phyloP scores from a whole-genome alignment of 2,113 vertebrate genomes.

The Cyphomyrus discorhynchus region DNA sequence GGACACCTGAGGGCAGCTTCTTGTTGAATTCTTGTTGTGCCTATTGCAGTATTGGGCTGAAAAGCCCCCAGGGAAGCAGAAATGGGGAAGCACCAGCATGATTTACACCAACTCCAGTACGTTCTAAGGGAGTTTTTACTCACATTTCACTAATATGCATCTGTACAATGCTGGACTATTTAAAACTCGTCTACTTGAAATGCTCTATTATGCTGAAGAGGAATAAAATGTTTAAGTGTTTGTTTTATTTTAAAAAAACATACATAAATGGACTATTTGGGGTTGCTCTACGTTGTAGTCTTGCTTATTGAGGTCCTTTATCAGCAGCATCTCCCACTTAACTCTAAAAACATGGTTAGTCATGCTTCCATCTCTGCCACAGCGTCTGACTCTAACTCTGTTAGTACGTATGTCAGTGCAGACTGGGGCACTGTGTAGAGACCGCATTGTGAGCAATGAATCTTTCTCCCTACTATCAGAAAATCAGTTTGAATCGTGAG shows the following conservation, averaged over 20 bases:
- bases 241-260: background rate
- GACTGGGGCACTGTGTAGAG: background rate
- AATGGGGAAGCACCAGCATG: background rate
- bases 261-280: background rate
- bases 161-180: background rate
- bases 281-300: background rate
- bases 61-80: background rate
- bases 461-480: background rate
- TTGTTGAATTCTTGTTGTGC: background rate
- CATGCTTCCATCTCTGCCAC: background rate
- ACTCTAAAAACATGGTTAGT: background rate
- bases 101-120: background rate
- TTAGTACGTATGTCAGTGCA: background rate
- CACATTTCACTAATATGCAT: background rate
- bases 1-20: background rate
- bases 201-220: background rate
- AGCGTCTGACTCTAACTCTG: background rate
- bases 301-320: background rate
- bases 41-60: background rate
- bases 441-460: background rate
- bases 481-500: background rate
- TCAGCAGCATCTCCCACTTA: background rate
- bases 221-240: background rate
- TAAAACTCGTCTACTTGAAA: background rate
- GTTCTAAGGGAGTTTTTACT: background rate